Evolutionary conservation across 2,888 invertebrate genomes (phyloP).

Genomic region (Synergus itoensis): DNA sequence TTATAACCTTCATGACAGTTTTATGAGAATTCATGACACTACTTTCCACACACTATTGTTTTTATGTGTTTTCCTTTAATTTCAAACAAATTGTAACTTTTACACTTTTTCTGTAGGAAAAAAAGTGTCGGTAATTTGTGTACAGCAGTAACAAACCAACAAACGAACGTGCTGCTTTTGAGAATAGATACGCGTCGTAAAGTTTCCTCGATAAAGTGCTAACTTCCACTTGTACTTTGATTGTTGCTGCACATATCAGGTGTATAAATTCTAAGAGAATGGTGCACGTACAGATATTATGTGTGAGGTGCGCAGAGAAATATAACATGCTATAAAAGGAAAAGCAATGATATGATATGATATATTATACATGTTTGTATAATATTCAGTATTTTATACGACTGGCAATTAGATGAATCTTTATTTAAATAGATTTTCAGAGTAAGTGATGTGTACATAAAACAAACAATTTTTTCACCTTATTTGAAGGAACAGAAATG

Average conservation of each 20-base stretch:
- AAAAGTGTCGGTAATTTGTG: neutral
- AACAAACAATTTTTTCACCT: neutral
- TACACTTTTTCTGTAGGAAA: neutral
- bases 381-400: neutral
- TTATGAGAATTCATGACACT: too few species aligned
- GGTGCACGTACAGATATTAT: neutral
- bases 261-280: slow-evolving; percentile 22
- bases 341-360: neutral
- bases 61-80: neutral
- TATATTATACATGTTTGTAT: neutral
- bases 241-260: slow-evolving; percentile 21
- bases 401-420: neutral
- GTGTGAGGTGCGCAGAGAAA: neutral
- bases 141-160: neutral
- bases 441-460: too few species aligned
- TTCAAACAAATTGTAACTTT: neutral
- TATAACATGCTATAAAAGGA: neutral
- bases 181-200: slow-evolving; percentile 8
- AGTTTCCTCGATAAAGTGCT: slow-evolving; percentile 30
- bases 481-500: neutral
- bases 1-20: too few species aligned
- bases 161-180: neutral
- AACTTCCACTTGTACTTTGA: slow-evolving; percentile 10
- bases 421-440: too few species aligned
- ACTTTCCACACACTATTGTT: neutral